Evolutionary conservation across 1,140 invertebrate genomes (phyloP), one percentile per base, ranked within the genome.

Genomic region (Steinernema khuongi): DNA sequence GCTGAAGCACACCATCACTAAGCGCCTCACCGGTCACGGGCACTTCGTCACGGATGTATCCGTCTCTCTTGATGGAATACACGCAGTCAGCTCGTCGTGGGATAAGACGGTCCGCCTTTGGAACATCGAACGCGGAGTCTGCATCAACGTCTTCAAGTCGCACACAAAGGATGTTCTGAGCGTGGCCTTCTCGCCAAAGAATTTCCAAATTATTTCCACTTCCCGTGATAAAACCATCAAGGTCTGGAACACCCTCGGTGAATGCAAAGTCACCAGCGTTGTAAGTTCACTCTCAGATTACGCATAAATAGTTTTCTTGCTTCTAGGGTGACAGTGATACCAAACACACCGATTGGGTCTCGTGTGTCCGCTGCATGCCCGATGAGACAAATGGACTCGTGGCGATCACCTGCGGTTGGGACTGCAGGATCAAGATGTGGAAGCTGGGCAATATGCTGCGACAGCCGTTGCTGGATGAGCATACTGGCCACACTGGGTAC

Each of bases 91-190:
- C 75, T 94, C 95, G 26, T 98, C 95, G 0, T 98, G 96, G 96
- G 96, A 99, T 88, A 95, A 96, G 86, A 97, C 94, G 74, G 89
- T 98, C 28, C 90, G 96, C 79, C 89, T 99, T 1, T 99, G 96
- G 96, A 95, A 99, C 90, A 90, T 99, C 84, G 92, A 92, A 79
- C 87, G 86, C 72, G 87, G 87, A 44, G 82, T 85, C 75, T 87
- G 87, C 2, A 88, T 88, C 31, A 74, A 87, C 69, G 91, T 93
- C 84, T 99, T 99, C 86, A 93, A 96, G 90, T 94, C 96, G 87
- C 96, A 99, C 89, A 96, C 93, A 80, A 97, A 97, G 91, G 95
- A 98, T 90, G 96, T 98, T 19, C 87, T 98, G 81, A 96, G 93
- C 80, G 95, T 98, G 79, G 95, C 96, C 17, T 98, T 99, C 88